phyloP scores from a whole-genome alignment of 2,113 vertebrate species.

The Xiphorhynchus elegans region DNA sequence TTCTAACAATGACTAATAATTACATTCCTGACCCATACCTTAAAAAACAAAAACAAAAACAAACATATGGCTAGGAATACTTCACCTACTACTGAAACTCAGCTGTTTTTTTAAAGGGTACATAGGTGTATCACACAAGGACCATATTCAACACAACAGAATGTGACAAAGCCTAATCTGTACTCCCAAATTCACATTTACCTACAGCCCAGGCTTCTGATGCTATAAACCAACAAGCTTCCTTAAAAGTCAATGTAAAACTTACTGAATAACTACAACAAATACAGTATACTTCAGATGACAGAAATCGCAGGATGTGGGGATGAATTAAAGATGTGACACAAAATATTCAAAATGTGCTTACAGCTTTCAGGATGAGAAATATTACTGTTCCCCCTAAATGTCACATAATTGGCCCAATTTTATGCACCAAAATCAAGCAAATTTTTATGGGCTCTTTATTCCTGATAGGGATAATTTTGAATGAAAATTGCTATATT shows the following conservation, averaged over 20 bases:
- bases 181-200: background rate
- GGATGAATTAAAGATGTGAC: background rate
- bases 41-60: background rate
- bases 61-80: background rate
- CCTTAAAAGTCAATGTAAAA: background rate
- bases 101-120: background rate
- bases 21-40: background rate
- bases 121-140: background rate
- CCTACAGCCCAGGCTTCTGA: background rate
- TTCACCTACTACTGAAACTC: background rate
- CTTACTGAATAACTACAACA: background rate
- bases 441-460: background rate
- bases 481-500: conserved; percentile 1
- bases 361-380: background rate
- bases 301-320: background rate
- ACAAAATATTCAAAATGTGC: background rate
- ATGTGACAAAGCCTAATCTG: background rate
- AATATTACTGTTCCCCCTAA: background rate
- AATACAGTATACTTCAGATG: background rate
- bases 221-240: background rate
- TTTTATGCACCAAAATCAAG: background rate
- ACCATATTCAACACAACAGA: background rate
- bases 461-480: conserved; percentile 7
- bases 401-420: background rate
- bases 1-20: background rate